Conservation (phyloP, 1,140 invertebrate genomes). For the Drosophila santomea region DNA sequence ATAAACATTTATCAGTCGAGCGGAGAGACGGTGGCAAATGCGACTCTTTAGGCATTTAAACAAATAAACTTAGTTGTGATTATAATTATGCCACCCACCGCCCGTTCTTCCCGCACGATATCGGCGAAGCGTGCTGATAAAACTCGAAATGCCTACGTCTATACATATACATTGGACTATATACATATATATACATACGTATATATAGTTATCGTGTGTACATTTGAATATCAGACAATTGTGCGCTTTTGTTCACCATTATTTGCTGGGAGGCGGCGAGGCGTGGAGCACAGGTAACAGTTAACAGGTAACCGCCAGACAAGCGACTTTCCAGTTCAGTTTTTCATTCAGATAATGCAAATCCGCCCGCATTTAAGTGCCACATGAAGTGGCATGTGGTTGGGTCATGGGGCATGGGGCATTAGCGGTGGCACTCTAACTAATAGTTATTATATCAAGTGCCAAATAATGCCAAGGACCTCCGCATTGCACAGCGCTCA, state of each 20-base stretch:
- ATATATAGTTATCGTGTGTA: constrained; percentile 17
- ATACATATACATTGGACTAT: constrained; percentile 10
- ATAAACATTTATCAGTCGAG: constrained; percentile 26
- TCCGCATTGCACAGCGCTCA: constrained; percentile 8
- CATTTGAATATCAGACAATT: constrained; percentile 9
- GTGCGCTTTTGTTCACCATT: constrained; percentile 44
- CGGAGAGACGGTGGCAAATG: constrained; percentile 17
- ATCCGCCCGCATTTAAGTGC: constrained; percentile 12
- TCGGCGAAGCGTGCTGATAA: constrained; percentile 55
- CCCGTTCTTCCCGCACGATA: not conserved
- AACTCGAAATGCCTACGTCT: constrained; percentile 31
- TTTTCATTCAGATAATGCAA: constrained; percentile 22
- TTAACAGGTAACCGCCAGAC: constrained; percentile 9
- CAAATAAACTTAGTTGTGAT: constrained; percentile 52
- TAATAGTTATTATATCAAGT: constrained; percentile 24
- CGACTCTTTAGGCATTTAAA: constrained; percentile 52
- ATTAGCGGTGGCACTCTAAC: constrained; percentile 13
- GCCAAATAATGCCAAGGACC: constrained; percentile 42
- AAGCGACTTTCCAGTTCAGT: constrained; percentile 18
- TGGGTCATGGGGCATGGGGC: not conserved
- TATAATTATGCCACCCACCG: constrained; percentile 41
- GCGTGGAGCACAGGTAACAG: constrained; percentile 12
- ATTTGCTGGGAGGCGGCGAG: constrained; percentile 28
- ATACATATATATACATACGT: not conserved
- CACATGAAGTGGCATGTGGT: not conserved